phyloP scores from a whole-genome alignment of 2,888 invertebrate species.

The Epinotia brunnichana region DNA sequence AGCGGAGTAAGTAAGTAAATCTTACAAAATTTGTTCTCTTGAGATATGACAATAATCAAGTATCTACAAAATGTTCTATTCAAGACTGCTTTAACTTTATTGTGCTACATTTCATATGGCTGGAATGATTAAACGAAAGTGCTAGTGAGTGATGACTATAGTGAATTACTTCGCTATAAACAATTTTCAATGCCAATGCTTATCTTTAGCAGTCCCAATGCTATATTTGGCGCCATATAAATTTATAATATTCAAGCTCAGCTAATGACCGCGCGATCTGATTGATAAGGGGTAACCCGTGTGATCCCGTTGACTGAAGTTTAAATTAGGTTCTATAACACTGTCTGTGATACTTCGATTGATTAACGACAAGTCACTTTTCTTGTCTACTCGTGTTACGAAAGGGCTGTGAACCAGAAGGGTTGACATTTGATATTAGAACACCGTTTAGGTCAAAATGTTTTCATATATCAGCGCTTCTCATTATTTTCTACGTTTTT shows the following conservation, averaged over 20 bases:
- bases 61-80: too few species aligned
- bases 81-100: too few species aligned
- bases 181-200: not conserved
- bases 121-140: not conserved
- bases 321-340: slow-evolving; percentile 26
- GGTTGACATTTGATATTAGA: slow-evolving; percentile 10
- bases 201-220: not conserved
- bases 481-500: not conserved
- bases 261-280: slow-evolving; percentile 25
- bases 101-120: too few species aligned
- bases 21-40: too few species aligned
- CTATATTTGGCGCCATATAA: slow-evolving; percentile 20
- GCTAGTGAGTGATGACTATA: not conserved
- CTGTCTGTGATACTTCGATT: slow-evolving; percentile 25
- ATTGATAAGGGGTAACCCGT: slow-evolving; percentile 37
- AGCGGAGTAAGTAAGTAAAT: too few species aligned
- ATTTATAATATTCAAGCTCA: slow-evolving; percentile 9
- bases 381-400: slow-evolving; percentile 31
- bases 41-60: too few species aligned
- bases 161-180: not conserved
- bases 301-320: slow-evolving; percentile 32
- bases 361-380: slow-evolving; percentile 34
- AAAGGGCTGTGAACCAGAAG: slow-evolving; percentile 12
- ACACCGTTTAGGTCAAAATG: not conserved
- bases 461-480: not conserved